Evolutionary conservation across 2,888 invertebrate species (phyloP), one percentile per base, ranked within the genome.

Genomic region (Chironomus riparius): DNA sequence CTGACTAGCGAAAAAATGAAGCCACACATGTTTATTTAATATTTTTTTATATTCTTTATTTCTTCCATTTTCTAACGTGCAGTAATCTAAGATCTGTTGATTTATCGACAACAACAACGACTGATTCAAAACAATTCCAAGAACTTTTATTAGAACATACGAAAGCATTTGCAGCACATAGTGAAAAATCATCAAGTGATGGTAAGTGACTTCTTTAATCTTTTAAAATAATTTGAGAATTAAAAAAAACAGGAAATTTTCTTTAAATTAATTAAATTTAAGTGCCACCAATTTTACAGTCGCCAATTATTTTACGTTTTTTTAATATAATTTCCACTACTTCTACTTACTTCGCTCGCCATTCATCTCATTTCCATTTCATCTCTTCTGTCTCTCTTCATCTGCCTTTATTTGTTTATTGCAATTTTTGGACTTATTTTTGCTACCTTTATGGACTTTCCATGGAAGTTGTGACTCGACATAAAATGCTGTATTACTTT

Each of bases 21-120:
- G 38, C 38, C 48, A 48, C 70, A 47, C n/a, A 21, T 24, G 22
- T 70, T 70, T 47, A 48, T 50, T 56, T 56, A 15, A 56, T 56
- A 56, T 56, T 56, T 50, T 74, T 72, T 70, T 74, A 76, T 71
- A 70, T 83, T 77, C 76, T 77, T 38, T 38, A 7, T 10, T 38
- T 38, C 4, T 38, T 38, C 28, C 28, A 28, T 38, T 77, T 77
- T 83, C 28, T 83, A 83, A 87, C 84, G n/a, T n/a, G 2, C 87
- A 91, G 92, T 84, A 89, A 92, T 82, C 86, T 93, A 81, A 90
- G 92, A 82, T 91, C 94, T 72, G 88, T 93, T 80, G 94, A 95
- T 83, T 88, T 91, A 80, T 87, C 88, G 79, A 85, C 86, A 77
- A 86, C 86, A 77, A 86, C 85, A 62, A 85, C 80, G 81, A 83